Percentiles rank a stretch among this genome's conserved stretches.
phyloP scores from a whole-genome alignment of 2,113 vertebrate genomes.

The Merops nubicus region DNA sequence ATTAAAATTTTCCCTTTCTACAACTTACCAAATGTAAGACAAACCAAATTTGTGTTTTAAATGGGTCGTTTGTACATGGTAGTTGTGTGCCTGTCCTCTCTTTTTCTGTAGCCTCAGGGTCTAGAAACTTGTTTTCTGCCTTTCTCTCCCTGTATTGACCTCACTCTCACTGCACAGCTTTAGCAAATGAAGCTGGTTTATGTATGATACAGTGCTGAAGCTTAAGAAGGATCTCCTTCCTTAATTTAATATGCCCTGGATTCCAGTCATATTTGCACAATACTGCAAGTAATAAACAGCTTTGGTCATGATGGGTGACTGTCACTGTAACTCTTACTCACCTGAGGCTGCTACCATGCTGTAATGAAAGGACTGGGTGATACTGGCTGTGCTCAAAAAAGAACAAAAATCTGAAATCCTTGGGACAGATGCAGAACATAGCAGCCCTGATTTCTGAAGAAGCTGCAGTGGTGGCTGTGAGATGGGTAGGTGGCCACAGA shows the following conservation, averaged over 20 bases:
- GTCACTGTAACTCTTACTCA: background rate
- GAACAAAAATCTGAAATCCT: background rate
- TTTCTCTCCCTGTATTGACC: background rate
- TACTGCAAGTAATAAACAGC: background rate
- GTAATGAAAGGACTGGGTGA: background rate
- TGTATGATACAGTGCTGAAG: background rate
- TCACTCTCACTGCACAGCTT: background rate
- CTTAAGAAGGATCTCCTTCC: background rate
- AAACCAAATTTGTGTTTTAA: background rate
- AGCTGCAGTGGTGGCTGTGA: background rate
- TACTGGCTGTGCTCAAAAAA: background rate
- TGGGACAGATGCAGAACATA: background rate
- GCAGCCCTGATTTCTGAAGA: background rate
- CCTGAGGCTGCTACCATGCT: background rate
- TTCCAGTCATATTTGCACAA: background rate
- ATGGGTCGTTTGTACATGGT: background rate
- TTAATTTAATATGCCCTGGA: background rate
- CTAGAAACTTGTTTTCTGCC: background rate
- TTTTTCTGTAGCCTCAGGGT: background rate
- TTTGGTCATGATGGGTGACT: background rate
- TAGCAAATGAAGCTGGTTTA: background rate
- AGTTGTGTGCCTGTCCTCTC: background rate
- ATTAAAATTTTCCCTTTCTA: background rate
- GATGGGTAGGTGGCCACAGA: background rate
- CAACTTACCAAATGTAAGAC: background rate